A percentile compares a stretch with the other conserved stretches of the same genome.
These are phyloP conservation scores for Hypanus sabinus DNA, from an alignment of 2,113 vertebrate species.

Conservation along the genomic window DNA sequence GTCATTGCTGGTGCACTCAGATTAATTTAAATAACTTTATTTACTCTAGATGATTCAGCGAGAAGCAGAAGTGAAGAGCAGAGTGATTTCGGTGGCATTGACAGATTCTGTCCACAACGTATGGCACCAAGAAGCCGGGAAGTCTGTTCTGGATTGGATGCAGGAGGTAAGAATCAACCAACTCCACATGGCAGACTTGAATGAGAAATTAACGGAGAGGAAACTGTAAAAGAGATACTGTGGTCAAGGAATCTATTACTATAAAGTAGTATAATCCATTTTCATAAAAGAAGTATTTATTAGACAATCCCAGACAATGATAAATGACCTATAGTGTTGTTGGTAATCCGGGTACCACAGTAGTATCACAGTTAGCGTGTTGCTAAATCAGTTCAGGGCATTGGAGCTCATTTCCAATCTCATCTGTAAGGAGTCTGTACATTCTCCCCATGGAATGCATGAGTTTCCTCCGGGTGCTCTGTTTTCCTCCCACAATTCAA, in stretches of 20 bases:
- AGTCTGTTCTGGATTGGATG: constrained; percentile 91
- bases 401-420: no score
- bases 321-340: not conserved
- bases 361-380: no score
- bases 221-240: not conserved
- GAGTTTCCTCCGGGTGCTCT: no score
- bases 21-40: not conserved
- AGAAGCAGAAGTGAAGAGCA: constrained; percentile 82
- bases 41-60: constrained; percentile 83
- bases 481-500: no score
- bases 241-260: not conserved
- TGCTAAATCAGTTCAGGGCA: no score
- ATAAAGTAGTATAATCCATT: not conserved
- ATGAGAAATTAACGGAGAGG: not conserved
- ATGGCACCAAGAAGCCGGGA: constrained; percentile 91
- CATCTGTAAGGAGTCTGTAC: no score
- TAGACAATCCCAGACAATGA: not conserved
- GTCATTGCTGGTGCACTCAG: not conserved
- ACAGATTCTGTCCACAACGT: constrained; percentile 95
- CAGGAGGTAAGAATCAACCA: constrained; percentile 69
- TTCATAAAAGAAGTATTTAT: not conserved
- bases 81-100: constrained; percentile 84
- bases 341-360: no score
- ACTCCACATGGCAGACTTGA: not conserved
- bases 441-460: no score